Conservation (phyloP, 92 coral and sea anemone genomes). For the Anthopleura xanthogrammica region DNA sequence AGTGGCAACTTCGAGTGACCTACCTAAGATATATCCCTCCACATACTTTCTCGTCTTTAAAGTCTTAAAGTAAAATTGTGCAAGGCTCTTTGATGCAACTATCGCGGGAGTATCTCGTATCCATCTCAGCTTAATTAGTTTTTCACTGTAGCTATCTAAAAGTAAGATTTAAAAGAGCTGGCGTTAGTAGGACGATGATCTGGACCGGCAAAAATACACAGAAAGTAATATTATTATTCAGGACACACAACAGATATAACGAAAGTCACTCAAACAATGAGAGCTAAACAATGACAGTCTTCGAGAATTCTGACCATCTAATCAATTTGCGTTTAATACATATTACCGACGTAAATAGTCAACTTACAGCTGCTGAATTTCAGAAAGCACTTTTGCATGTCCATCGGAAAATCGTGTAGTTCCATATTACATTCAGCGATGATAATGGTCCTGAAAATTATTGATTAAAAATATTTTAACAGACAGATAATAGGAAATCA, state of each 20-base stretch:
- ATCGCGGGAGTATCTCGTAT: background rate
- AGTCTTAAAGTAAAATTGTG: constrained; percentile 20
- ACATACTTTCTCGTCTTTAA: background rate
- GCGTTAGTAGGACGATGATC: background rate
- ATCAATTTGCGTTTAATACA: too few relatives aligned
- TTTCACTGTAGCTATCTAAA: constrained; percentile 18
- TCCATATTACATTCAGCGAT: constrained; percentile 60
- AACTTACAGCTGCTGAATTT: constrained; percentile 77
- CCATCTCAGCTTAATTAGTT: constrained; percentile 19
- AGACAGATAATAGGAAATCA: background rate
- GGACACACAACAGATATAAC: too few relatives aligned
- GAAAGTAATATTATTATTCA: too few relatives aligned
- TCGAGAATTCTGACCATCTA: too few relatives aligned
- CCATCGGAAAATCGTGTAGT: constrained; percentile 72
- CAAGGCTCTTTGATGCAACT: constrained; percentile 28
- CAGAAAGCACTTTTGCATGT: constrained; percentile 54
- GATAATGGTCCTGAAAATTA: constrained; percentile 31
- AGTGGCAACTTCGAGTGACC: background rate
- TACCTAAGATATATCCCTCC: constrained; percentile 11
- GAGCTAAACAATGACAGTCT: too few relatives aligned
- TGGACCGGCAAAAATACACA: too few relatives aligned
- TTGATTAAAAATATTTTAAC: background rate
- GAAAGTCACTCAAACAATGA: too few relatives aligned
- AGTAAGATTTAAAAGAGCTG: background rate
- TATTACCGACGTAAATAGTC: too few relatives aligned